Evolutionary conservation across 2,113 vertebrate genomes (phyloP).

Genomic region (Lepus americanus): DNA sequence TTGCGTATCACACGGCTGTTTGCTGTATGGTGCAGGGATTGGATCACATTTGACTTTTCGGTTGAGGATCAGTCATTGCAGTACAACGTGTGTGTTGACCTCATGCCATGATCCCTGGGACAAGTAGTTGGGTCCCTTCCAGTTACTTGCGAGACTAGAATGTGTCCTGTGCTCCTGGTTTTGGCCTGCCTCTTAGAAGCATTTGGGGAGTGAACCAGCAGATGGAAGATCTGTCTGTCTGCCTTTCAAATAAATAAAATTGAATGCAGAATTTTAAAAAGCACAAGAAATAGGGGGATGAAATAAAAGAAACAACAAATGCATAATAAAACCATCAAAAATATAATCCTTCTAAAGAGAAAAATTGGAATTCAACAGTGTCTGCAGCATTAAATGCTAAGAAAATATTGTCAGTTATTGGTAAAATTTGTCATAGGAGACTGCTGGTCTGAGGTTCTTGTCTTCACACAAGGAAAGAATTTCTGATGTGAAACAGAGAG

Average conservation of each 20-base stretch:
- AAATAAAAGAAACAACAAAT: neutral
- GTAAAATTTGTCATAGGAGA: neutral
- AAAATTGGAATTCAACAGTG: neutral
- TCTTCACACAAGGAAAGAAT: too few species aligned
- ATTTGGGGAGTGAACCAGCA: too few species aligned
- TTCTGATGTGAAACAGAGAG: too few species aligned
- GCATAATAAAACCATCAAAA: neutral
- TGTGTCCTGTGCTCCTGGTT: too few species aligned
- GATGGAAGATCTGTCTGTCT: too few species aligned
- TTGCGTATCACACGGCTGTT: neutral
- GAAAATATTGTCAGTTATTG: neutral
- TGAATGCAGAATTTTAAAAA: neutral
- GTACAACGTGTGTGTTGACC: too few species aligned
- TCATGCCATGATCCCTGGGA: too few species aligned
- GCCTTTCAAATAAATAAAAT: too few species aligned
- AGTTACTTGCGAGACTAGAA: too few species aligned
- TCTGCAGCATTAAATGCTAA: neutral
- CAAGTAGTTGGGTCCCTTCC: too few species aligned
- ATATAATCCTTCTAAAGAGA: neutral
- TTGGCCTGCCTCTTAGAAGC: too few species aligned
- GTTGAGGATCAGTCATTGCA: neutral
- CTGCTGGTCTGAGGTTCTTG: too few species aligned
- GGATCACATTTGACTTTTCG: neutral
- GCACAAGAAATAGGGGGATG: neutral
- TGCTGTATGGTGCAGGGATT: neutral